Evolutionary conservation across 2,888 invertebrate genomes (phyloP).

Genomic region (Gonocerus acuteangulatus): DNA sequence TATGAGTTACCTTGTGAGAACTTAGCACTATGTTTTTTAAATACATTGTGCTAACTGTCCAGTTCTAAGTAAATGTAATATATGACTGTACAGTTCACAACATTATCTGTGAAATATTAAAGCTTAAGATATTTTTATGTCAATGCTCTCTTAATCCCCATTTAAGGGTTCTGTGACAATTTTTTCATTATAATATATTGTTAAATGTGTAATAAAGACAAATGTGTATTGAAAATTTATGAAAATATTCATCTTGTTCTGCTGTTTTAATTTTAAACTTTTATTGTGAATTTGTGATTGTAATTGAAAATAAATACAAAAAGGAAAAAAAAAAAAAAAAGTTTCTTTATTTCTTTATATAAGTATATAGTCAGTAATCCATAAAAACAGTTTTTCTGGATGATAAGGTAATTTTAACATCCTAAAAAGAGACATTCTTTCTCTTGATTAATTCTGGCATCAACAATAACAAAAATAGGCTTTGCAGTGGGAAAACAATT

Average conservation of each 20-base stretch:
- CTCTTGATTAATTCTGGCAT: no score
- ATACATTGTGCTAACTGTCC: slow-evolving; percentile 1
- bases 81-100: slow-evolving; percentile 16
- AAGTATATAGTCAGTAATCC: no score
- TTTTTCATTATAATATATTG: slow-evolving; percentile 10
- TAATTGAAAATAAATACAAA: slow-evolving; percentile 16
- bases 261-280: slow-evolving; percentile 10
- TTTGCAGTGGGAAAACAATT: no score
- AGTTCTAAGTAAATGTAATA: slow-evolving; percentile 2
- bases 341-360: no score
- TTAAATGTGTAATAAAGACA: slow-evolving; percentile 3
- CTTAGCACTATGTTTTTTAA: slow-evolving; percentile 5
- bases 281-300: slow-evolving; percentile 13
- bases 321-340: no score
- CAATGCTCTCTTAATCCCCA: slow-evolving; percentile 11
- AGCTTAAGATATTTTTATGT: slow-evolving; percentile 21
- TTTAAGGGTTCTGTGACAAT: slow-evolving; percentile 3
- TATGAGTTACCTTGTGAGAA: slow-evolving; percentile 10
- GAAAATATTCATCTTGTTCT: slow-evolving; percentile 8
- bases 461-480: no score
- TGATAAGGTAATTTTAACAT: no score
- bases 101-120: slow-evolving; percentile 19
- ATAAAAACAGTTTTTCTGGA: no score
- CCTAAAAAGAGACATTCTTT: no score
- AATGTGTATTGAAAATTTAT: slow-evolving; percentile 4